A percentile compares a stretch with the other conserved stretches of the same genome.
Evolutionary conservation across 2,797 vertebrate species (phyloP).

Genomic region (Syncerus caffer): DNA sequence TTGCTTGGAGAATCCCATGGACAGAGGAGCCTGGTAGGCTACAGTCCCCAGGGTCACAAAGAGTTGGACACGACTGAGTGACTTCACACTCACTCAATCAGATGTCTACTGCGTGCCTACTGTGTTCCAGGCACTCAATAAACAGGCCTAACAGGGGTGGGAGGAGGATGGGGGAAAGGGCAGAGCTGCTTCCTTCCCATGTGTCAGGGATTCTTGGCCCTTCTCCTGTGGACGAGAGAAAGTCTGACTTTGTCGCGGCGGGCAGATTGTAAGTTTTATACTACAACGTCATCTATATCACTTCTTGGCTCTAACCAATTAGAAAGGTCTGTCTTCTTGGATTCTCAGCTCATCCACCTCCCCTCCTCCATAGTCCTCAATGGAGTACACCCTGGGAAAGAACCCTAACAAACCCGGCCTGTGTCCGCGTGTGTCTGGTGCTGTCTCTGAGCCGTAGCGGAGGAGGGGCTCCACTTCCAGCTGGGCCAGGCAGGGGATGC

Average conservation of each 20-base stretch:
- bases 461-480: neutral
- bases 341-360: neutral
- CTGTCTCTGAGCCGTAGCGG: fast-evolving
- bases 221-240: neutral
- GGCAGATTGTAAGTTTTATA: neutral
- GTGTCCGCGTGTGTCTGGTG: too few species aligned
- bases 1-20: neutral
- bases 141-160: neutral
- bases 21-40: neutral
- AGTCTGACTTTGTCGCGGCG: neutral
- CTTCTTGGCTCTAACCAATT: neutral
- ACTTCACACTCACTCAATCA: neutral
- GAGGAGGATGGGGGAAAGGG: neutral
- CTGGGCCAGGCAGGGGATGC: neutral
- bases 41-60: neutral
- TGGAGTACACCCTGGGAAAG: neutral
- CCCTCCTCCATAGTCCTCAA: neutral
- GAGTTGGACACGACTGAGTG: neutral
- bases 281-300: neutral
- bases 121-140: neutral
- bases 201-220: neutral
- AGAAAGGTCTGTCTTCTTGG: neutral
- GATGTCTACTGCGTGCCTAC: neutral
- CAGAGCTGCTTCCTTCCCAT: neutral
- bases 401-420: fast-evolving